Conservation (phyloP, 2,888 invertebrate genomes). For the Orthonychiurus folsomi region DNA sequence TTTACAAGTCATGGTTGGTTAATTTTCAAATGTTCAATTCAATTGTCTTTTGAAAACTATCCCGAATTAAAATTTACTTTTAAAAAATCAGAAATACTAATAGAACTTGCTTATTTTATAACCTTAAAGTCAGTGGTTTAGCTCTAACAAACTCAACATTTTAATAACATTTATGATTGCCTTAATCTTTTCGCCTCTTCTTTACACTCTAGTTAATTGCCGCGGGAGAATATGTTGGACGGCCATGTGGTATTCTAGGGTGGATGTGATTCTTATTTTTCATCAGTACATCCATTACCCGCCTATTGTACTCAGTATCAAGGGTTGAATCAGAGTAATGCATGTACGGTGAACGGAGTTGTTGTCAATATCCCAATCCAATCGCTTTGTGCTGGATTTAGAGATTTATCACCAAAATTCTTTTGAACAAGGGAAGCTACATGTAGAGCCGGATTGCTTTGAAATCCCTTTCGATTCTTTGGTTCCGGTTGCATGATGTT, state of each 20-base stretch:
- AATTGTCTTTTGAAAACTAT: too few species aligned
- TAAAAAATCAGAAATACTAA: too few species aligned
- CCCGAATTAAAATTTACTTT: too few species aligned
- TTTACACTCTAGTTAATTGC: background rate
- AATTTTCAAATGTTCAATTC: too few species aligned
- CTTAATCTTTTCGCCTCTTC: background rate
- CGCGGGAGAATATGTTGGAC: background rate
- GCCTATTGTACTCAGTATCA: slow-evolving; percentile 8
- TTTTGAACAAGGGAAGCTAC: background rate
- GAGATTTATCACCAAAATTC: background rate
- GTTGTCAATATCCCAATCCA: slow-evolving; percentile 1
- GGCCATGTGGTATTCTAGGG: background rate
- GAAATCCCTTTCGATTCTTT: background rate
- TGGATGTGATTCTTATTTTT: slow-evolving; percentile 4
- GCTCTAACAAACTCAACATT: too few species aligned
- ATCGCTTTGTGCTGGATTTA: too few species aligned
- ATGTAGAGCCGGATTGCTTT: background rate
- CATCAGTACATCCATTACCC: slow-evolving; percentile 11
- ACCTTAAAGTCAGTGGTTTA: too few species aligned
- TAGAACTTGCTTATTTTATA: too few species aligned
- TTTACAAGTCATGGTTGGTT: too few species aligned
- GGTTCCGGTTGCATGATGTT: background rate
- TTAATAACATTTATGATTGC: too few species aligned
- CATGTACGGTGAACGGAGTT: background rate
- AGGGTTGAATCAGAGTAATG: slow-evolving; percentile 1